Evolutionary conservation across 1,140 invertebrate species (phyloP).

Genomic region (Magallana gigas): DNA sequence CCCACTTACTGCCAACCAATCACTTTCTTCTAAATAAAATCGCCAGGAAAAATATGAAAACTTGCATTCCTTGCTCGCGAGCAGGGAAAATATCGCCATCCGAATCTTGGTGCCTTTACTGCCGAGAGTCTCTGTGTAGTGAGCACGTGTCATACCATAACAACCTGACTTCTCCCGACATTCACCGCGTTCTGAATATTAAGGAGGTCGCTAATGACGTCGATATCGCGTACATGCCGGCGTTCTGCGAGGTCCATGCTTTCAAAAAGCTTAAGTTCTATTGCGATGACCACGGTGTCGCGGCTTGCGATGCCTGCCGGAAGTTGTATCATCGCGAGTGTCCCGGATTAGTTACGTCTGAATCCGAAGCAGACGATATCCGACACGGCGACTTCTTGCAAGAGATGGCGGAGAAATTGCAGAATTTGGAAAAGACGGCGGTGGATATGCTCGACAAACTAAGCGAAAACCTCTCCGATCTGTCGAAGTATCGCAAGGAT

Average conservation of each 20-base stretch:
- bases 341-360: slow-evolving; percentile 13
- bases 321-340: slow-evolving; percentile 37
- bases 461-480: slow-evolving; percentile 39
- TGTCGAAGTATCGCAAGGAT: slow-evolving; percentile 10
- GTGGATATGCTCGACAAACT: slow-evolving; percentile 31
- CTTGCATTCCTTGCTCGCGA: slow-evolving; percentile 42
- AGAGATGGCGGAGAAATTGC: not conserved
- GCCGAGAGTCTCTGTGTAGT: slow-evolving; percentile 40
- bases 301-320: slow-evolving; percentile 41
- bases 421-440: slow-evolving; percentile 19
- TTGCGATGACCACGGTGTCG: slow-evolving; percentile 41
- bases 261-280: slow-evolving; percentile 41
- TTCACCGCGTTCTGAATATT: slow-evolving; percentile 39
- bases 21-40: slow-evolving; percentile 38
- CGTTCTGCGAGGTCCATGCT: slow-evolving; percentile 36
- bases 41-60: slow-evolving; percentile 33
- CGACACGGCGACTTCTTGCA: not conserved
- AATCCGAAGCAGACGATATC: slow-evolving; percentile 38
- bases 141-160: slow-evolving; percentile 47
- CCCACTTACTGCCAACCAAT: slow-evolving; percentile 39
- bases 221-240: slow-evolving; percentile 38
- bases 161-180: slow-evolving; percentile 41
- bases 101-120: slow-evolving; percentile 45
- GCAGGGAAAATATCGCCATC: slow-evolving; percentile 35
- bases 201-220: slow-evolving; percentile 33